Evolutionary conservation across 2,797 vertebrate genomes (phyloP).

Genomic region (Perodicticus potto): DNA sequence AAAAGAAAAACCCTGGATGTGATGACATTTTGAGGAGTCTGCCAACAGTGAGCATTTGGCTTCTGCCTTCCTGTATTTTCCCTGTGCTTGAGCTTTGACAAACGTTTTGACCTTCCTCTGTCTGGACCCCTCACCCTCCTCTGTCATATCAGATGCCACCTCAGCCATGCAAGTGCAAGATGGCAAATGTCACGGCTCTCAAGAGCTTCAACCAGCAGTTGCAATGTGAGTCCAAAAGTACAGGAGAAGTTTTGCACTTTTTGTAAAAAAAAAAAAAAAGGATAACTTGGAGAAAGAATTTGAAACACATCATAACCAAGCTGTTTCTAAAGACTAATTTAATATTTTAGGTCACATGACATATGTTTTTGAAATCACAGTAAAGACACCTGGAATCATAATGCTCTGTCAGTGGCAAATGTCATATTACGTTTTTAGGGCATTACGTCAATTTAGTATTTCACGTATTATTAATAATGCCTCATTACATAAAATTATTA

Average conservation of each 20-base stretch:
- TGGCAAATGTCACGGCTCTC: rapidly evolving
- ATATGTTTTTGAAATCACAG: slow-evolving; percentile 79
- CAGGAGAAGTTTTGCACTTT: slow-evolving; percentile 16
- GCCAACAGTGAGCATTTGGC: neutral
- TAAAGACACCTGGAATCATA: slow-evolving; percentile 86
- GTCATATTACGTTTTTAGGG: slow-evolving; percentile 88
- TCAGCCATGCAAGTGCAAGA: neutral
- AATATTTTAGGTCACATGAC: slow-evolving; percentile 59
- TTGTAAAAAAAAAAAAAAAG: neutral
- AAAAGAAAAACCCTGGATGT: neutral
- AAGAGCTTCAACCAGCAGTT: neutral
- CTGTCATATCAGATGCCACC: no score
- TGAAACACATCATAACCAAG: slow-evolving; percentile 73
- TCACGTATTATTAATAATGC: slow-evolving; percentile 91
- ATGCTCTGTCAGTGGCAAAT: slow-evolving; percentile 82
- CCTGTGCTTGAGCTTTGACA: neutral
- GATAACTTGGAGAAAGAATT: slow-evolving; percentile 51
- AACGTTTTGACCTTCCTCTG: neutral
- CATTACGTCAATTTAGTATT: slow-evolving; percentile 90
- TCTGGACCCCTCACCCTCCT: neutral
- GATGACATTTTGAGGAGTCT: slow-evolving; percentile 26
- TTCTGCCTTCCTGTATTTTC: neutral
- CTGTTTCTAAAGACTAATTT: slow-evolving; percentile 81
- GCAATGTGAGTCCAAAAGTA: rapidly evolving
- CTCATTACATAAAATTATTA: slow-evolving; percentile 92